Evolutionary conservation across 2,797 vertebrate genomes (phyloP), one percentile per base, ranked within the genome.

Genomic region (Sarcophilus harrisii): DNA sequence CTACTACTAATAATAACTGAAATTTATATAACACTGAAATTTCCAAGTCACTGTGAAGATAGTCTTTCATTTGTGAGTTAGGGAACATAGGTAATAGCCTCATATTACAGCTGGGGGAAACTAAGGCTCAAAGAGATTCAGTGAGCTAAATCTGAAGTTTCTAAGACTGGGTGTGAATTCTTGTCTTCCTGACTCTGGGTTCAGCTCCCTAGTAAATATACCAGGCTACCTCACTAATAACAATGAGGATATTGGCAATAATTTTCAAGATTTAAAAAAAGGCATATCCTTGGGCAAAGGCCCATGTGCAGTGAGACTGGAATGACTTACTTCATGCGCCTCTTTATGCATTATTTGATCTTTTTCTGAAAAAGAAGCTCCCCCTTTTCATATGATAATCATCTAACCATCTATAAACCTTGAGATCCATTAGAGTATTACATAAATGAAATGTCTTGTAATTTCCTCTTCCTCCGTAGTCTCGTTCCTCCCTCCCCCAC

Each of bases 371-470:
- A 87, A 45, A 87, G 21, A 73, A 73, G 66, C 21, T n/a, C n/a
- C 24, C 73, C 38, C 21, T 24, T 87, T 45, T 45, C 29, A 45
- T 45, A 45, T 81, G n/a, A 81, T 87, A 3, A 27, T 87, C 18
- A 87, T 45, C 24, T 45, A 11, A 45, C 45, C 21, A 45, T 87
- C 38, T 87, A 12, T 87, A 45, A 81, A 45, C n/a, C 24, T 81
- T 45, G 66, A 81, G 8, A 11, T 81, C 66, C 18, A 45, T 73
- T 21, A 73, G 18, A 95, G 3, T 60, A 66, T 18, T 93, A 90
- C 38, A 91, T 93, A 93, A 90, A 95, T 95, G 94, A 94, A 94
- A 58, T 91, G 32, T 52, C 57, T n/a, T 32, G 81, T 91, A 21
- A 93, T 4, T 87, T 95, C 14, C 1, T 16, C 3, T 52, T 52